Conservation (phyloP, 2,888 invertebrate species). For the Ashinkailepas kermadecensis region DNA sequence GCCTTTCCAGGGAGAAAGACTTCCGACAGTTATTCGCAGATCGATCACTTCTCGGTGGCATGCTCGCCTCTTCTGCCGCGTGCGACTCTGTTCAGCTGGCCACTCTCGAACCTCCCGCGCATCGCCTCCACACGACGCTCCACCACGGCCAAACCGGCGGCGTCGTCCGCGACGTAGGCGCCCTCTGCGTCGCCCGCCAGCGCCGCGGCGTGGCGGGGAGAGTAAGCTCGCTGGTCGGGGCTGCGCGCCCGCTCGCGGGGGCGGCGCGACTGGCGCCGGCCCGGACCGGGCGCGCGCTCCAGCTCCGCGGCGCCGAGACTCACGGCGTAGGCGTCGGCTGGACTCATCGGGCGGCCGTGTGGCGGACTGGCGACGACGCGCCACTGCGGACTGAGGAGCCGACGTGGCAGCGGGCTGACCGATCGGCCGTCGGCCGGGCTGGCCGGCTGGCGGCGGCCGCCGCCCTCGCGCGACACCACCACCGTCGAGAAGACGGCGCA, state of each 20-base stretch:
- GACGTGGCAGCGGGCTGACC: neutral
- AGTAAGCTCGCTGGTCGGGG: neutral
- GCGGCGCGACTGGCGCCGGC: neutral
- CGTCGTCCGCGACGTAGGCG: neutral
- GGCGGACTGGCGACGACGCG: neutral
- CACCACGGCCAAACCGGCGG: neutral
- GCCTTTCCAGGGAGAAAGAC: neutral
- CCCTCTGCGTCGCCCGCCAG: neutral
- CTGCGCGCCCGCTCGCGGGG: neutral
- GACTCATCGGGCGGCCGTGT: neutral
- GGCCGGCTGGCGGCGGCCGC: neutral
- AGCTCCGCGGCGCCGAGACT: neutral
- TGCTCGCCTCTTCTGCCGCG: neutral
- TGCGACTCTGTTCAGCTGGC: neutral
- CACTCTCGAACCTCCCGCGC: neutral
- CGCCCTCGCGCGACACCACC: neutral
- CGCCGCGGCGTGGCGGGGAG: neutral
- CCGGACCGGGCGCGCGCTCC: neutral
- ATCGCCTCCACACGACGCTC: neutral
- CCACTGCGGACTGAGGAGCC: neutral
- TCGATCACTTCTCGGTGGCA: neutral
- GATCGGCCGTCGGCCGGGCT: neutral
- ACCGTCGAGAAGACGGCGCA: neutral
- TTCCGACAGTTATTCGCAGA: neutral
- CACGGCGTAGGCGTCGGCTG: neutral